Percentiles rank a stretch among this genome's conserved stretches.
Conservation (phyloP, 2,888 invertebrate species). For the Prenolepis imparis region DNA sequence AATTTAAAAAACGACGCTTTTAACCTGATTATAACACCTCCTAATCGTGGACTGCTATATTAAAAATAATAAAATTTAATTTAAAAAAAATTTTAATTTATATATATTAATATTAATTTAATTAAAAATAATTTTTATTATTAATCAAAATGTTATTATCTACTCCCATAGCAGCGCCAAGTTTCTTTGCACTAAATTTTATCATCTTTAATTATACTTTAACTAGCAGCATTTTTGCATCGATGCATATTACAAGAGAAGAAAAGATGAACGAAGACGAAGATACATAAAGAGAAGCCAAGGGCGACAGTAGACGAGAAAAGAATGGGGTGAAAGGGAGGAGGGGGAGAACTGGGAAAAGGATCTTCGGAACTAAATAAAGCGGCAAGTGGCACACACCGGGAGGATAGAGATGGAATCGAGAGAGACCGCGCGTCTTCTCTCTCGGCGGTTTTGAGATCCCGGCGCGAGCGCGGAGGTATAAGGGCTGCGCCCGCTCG, state of each 20-base stretch:
- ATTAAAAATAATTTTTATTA: neutral
- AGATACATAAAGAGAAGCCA: slow-evolving; percentile 2
- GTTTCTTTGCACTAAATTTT: neutral
- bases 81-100: neutral
- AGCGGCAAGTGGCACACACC: slow-evolving; percentile 66
- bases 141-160: neutral
- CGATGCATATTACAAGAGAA: slow-evolving; percentile 26
- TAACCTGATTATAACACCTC: neutral
- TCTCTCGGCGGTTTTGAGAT: slow-evolving; percentile 37
- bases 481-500: slow-evolving; percentile 65
- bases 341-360: slow-evolving; percentile 33
- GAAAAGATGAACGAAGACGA: slow-evolving; percentile 47
- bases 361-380: slow-evolving; percentile 79
- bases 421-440: slow-evolving; percentile 42
- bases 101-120: too few species aligned
- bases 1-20: neutral
- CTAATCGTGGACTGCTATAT: neutral
- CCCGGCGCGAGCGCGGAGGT: slow-evolving; percentile 37
- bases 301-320: slow-evolving; percentile 20
- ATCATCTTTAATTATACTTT: neutral
- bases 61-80: too few species aligned
- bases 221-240: neutral
- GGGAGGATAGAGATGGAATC: slow-evolving; percentile 60
- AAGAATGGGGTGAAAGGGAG: neutral
- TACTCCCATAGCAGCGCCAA: neutral